Evolutionary conservation across 2,888 invertebrate genomes (phyloP).

Genomic region (Eupsilia transversa): DNA sequence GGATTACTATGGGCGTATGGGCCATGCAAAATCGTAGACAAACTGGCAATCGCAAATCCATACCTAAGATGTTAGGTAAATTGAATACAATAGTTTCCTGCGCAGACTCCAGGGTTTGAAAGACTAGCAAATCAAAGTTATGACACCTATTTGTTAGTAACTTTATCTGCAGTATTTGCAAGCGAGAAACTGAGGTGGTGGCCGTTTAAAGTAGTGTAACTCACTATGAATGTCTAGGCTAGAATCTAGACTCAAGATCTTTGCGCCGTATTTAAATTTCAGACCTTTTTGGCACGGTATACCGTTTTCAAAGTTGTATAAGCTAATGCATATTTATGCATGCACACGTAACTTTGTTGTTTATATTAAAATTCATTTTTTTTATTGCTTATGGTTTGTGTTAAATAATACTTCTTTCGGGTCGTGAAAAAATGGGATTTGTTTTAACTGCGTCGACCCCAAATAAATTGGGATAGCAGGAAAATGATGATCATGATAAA

Average conservation of each 20-base stretch:
- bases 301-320: constrained; percentile 43
- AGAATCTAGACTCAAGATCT: constrained; percentile 25
- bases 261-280: constrained; percentile 38
- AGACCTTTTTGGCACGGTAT: constrained; percentile 49
- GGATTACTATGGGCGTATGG: background rate
- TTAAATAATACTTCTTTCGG: background rate
- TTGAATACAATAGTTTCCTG: constrained; percentile 9
- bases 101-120: background rate
- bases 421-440: background rate
- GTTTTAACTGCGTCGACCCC: background rate
- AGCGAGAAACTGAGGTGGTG: constrained; percentile 25
- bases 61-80: background rate
- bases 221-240: constrained; percentile 32
- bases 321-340: constrained; percentile 46
- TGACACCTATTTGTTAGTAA: constrained; percentile 44
- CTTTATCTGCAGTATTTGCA: constrained; percentile 30
- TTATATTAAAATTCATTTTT: constrained; percentile 26
- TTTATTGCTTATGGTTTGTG: background rate
- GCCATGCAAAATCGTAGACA: background rate
- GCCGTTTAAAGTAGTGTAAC: constrained; percentile 25
- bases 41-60: background rate
- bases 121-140: constrained; percentile 46
- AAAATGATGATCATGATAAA: no score
- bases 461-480: background rate
- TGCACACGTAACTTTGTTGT: constrained; percentile 29